Evolutionary conservation across 2,888 invertebrate genomes (phyloP), one percentile per base, ranked within the genome.

Genomic region (Mythimna loreyi): DNA sequence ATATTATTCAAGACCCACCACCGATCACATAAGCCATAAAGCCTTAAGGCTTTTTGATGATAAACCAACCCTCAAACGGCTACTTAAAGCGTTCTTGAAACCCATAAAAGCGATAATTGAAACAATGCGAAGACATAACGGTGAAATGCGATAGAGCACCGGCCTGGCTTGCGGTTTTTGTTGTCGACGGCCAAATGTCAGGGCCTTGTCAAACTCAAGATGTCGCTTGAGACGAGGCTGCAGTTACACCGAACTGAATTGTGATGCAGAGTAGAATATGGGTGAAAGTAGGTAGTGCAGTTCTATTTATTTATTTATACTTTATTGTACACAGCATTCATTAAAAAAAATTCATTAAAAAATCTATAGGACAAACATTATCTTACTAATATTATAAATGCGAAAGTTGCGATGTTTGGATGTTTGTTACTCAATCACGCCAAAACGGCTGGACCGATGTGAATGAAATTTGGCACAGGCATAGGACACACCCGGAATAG

Each of bases 161-260:
- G 56, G 82, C 53, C 62, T 57, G 40, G 60, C 45, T n/a, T 67
- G 72, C 69, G 72, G 78, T 86, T 84, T 80, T 81, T 82, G 66
- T 82, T n/a, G 71, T 72, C 75, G 76, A 72, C 72, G 74, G 78
- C 85, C 87, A 92, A 93, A 93, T 92, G 93, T 92, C 93, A 92
- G 59, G 91, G 91, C 74, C 85, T 85, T 72, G 84, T 85, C 84
- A 82, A 84, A 77, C 86, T 78, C 82, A 83, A 85, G 84, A 85
- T 82, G 83, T 79, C 75, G 80, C 58, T 69, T 72, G 57, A 63
- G 58, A 72, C 58, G 52, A 52, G 68, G 50, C 7, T 33, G 40
- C 50, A 67, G 6, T 86, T 53, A 85, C 85, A 87, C 83, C 64
- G 83, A 50, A 64, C 11, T 28, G 53, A 49, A 49, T 11, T 13